Percentiles rank a stretch among this genome's conserved stretches.
Conservation (phyloP, 2,113 vertebrate species). For the Oreochromis aureus region DNA sequence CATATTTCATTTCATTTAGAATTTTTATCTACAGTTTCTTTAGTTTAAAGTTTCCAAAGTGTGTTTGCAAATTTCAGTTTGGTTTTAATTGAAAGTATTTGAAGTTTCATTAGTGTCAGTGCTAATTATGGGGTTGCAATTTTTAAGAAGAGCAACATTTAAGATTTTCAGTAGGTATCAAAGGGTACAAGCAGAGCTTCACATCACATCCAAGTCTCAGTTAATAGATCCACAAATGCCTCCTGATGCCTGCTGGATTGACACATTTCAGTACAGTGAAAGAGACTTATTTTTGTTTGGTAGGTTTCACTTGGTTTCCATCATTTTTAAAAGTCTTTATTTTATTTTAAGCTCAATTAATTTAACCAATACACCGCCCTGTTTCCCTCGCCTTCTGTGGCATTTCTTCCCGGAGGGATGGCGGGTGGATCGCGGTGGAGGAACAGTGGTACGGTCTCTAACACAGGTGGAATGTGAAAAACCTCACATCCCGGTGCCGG, state of each 20-base stretch:
- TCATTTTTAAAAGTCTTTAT: not conserved
- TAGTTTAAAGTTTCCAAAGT: not conserved
- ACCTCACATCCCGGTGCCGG: not conserved
- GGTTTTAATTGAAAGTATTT: not conserved
- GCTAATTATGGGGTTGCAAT: fast-evolving
- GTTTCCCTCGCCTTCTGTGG: no score
- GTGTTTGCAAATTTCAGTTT: not conserved
- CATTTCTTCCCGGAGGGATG: not conserved
- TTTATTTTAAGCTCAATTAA: not conserved
- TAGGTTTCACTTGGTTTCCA: not conserved
- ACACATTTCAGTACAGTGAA: fast-evolving
- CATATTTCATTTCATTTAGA: not conserved
- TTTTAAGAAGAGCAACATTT: not conserved
- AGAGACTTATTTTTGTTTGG: not conserved
- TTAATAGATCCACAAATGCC: not conserved
- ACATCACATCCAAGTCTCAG: not conserved
- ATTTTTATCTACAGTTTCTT: not conserved
- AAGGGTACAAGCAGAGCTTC: not conserved
- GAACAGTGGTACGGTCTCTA: not conserved
- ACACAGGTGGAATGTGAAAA: not conserved
- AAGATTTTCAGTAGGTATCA: not conserved
- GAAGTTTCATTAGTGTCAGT: not conserved
- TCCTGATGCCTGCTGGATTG: not conserved
- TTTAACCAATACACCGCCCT: no score
- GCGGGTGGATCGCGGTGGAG: fast-evolving